Evolutionary conservation across 2,797 vertebrate species (phyloP).

Genomic region (Sebastes vulpes): DNA sequence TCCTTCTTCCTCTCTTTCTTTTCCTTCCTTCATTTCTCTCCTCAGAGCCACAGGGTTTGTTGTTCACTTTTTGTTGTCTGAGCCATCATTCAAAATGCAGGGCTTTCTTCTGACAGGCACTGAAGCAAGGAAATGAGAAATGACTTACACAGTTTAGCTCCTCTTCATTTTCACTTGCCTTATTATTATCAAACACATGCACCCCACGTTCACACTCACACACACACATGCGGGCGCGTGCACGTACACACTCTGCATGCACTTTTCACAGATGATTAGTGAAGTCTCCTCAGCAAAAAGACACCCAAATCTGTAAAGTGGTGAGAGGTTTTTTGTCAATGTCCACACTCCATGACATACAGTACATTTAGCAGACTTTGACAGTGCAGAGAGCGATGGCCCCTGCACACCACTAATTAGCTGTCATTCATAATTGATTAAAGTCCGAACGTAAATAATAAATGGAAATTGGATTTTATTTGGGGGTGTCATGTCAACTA

Average conservation of each 20-base stretch:
- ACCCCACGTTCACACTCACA: background rate
- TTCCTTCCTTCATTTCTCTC: slow-evolving; percentile 30
- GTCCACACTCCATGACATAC: slow-evolving; percentile 59
- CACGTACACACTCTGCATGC: background rate
- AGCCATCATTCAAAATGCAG: slow-evolving; percentile 81
- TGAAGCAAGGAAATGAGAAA: slow-evolving; percentile 84
- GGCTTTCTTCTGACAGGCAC: slow-evolving; percentile 78
- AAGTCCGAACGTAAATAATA: slow-evolving; percentile 79
- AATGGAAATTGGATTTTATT: slow-evolving; percentile 78
- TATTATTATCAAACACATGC: slow-evolving; percentile 73
- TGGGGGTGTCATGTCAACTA: slow-evolving; percentile 58
- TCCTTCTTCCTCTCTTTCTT: background rate
- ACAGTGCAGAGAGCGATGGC: slow-evolving; percentile 67
- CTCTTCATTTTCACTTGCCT: slow-evolving; percentile 82
- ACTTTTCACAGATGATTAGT: slow-evolving; percentile 77
- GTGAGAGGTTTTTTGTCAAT: slow-evolving; percentile 71
- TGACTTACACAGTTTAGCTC: slow-evolving; percentile 83
- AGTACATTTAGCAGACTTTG: slow-evolving; percentile 59
- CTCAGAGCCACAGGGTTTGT: slow-evolving; percentile 74
- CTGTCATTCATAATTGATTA: slow-evolving; percentile 84
- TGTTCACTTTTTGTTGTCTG: slow-evolving; percentile 80
- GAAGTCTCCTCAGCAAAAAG: slow-evolving; percentile 66
- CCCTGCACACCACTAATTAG: slow-evolving; percentile 75
- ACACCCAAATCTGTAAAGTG: slow-evolving; percentile 69
- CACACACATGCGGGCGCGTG: background rate